Evolutionary conservation across 2,888 invertebrate genomes (phyloP).

Genomic region (Ochropacha duplaris): DNA sequence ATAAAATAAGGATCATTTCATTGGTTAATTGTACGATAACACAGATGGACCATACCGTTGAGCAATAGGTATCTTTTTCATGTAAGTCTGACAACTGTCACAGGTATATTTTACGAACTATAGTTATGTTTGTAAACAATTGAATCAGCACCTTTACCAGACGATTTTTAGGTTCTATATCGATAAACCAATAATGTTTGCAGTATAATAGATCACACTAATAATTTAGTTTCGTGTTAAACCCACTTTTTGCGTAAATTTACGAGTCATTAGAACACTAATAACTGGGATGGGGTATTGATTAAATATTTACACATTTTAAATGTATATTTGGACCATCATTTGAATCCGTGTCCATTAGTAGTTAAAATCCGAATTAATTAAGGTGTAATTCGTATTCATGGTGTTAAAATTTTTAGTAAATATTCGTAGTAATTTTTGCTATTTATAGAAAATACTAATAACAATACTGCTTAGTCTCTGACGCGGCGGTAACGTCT

Average conservation of each 20-base stretch:
- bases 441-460: background rate
- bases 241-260: background rate
- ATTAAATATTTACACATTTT: background rate
- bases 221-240: background rate
- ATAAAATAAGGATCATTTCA: no score
- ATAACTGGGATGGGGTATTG: background rate
- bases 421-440: background rate
- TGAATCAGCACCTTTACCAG: background rate
- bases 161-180: background rate
- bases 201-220: background rate
- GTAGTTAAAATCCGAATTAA: background rate
- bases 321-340: background rate
- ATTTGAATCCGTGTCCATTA: background rate
- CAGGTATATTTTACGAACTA: no score
- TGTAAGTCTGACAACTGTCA: no score
- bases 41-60: no score
- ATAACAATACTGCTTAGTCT: no score
- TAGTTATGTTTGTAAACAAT: no score
- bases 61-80: no score
- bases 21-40: no score
- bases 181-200: background rate
- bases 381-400: background rate
- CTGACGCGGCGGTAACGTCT: no score
- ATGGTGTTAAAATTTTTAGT: background rate
- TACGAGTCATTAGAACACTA: background rate